Conservation (phyloP, 2,888 invertebrate genomes). For the Drosophila lacicola region DNA sequence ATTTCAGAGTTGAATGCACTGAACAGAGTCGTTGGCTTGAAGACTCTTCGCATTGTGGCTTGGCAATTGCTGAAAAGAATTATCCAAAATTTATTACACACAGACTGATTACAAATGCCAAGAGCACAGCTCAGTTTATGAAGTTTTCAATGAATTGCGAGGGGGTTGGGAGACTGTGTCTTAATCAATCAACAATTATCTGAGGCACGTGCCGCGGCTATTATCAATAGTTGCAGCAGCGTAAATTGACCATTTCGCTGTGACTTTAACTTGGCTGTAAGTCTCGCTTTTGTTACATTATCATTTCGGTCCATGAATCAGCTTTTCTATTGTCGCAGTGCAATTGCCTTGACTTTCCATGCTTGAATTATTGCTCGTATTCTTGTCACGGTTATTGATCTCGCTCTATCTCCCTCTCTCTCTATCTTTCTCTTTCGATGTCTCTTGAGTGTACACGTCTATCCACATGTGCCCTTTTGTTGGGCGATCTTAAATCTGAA, state of each 20-base stretch:
- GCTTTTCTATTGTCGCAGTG: slow-evolving; percentile 41
- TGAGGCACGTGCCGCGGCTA: slow-evolving; percentile 59
- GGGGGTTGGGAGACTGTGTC: neutral
- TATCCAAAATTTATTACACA: slow-evolving; percentile 31
- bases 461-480: slow-evolving; percentile 30
- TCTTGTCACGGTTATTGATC: slow-evolving; percentile 66
- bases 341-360: slow-evolving; percentile 49
- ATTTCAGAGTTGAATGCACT: slow-evolving; percentile 71
- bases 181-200: slow-evolving; percentile 66
- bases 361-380: slow-evolving; percentile 40
- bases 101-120: slow-evolving; percentile 44
- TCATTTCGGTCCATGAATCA: slow-evolving; percentile 64
- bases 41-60: slow-evolving; percentile 15
- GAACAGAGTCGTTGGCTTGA: slow-evolving; percentile 35
- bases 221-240: slow-evolving; percentile 32
- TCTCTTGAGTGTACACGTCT: neutral
- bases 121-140: slow-evolving; percentile 6
- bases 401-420: slow-evolving; percentile 11
- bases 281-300: slow-evolving; percentile 29
- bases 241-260: slow-evolving; percentile 6
- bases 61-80: slow-evolving; percentile 23
- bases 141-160: slow-evolving; percentile 25
- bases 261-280: neutral
- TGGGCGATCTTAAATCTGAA: slow-evolving; percentile 19
- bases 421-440: neutral